These are phyloP conservation scores for Trachymyrmex cornetzi DNA, from an alignment of 1,140 invertebrate species.

Conservation along the genomic window DNA sequence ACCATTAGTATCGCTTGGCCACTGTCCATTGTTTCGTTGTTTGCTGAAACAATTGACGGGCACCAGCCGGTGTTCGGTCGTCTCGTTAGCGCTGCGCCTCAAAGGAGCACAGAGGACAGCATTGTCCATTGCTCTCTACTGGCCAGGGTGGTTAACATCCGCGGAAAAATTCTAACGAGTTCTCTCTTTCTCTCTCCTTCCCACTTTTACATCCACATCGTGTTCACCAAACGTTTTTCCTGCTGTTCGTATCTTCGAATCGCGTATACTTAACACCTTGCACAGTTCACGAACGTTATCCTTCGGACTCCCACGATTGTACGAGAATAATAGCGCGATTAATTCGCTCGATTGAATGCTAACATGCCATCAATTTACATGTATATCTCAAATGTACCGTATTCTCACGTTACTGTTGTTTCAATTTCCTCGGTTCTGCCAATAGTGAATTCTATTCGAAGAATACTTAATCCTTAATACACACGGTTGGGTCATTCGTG, in stretches of 20 bases:
- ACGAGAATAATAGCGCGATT: constrained; percentile 21
- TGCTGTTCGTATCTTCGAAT: constrained; percentile 34
- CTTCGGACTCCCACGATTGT: not conserved
- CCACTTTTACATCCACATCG: not conserved
- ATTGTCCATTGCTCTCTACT: constrained; percentile 81
- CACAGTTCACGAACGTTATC: not conserved
- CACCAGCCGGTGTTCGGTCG: constrained; percentile 81
- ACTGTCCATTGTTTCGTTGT: constrained; percentile 87
- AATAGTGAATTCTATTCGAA: not conserved
- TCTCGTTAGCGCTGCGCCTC: constrained; percentile 85
- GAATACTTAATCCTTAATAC: no score
- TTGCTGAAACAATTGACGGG: constrained; percentile 87
- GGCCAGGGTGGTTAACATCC: constrained; percentile 82
- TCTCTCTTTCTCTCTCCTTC: constrained; percentile 73
- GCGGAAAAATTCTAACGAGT: constrained; percentile 87
- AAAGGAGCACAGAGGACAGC: constrained; percentile 83
- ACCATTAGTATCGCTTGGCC: constrained; percentile 85
- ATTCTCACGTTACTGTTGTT: not conserved
- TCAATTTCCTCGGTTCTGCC: not conserved
- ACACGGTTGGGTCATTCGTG: no score
- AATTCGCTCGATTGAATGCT: constrained; percentile 26
- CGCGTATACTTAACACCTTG: constrained; percentile 22
- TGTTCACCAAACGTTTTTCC: not conserved
- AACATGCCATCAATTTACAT: constrained; percentile 1
- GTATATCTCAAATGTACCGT: not conserved